These are phyloP conservation scores for Drosophila yooni DNA, from an alignment of 2,888 invertebrate genomes.

Conservation along the genomic window DNA sequence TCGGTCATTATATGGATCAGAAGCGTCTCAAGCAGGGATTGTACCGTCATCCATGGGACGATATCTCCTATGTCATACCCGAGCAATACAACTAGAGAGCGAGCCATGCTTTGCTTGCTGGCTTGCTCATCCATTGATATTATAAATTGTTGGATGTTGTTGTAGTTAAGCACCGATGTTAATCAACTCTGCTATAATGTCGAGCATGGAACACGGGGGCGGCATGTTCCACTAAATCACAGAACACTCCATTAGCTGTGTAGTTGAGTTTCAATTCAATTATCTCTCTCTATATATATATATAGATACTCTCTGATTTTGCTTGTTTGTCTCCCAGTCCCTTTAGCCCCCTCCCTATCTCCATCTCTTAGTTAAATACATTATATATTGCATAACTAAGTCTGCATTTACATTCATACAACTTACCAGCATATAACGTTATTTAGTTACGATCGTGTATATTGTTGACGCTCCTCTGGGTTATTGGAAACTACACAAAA, in stretches of 20 bases:
- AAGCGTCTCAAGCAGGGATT: slow-evolving; percentile 99
- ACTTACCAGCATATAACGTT: slow-evolving; percentile 50
- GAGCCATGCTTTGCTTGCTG: neutral
- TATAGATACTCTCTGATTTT: slow-evolving; percentile 23
- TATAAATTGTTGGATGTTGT: slow-evolving; percentile 72
- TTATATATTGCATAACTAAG: slow-evolving; percentile 54
- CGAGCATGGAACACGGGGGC: slow-evolving; percentile 60
- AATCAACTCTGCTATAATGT: slow-evolving; percentile 62
- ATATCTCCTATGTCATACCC: slow-evolving; percentile 89
- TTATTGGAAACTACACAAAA: slow-evolving; percentile 59
- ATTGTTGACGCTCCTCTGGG: slow-evolving; percentile 55
- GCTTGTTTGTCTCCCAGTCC: slow-evolving; percentile 31
- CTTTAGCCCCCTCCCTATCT: slow-evolving; percentile 6
- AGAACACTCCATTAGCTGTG: slow-evolving; percentile 61
- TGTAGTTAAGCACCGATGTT: slow-evolving; percentile 80
- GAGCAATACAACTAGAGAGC: slow-evolving; percentile 83
- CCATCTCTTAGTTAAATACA: slow-evolving; percentile 61
- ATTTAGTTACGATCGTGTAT: slow-evolving; percentile 55
- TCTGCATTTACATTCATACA: slow-evolving; percentile 67
- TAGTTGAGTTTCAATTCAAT: slow-evolving; percentile 46
- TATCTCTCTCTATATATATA: slow-evolving; percentile 11
- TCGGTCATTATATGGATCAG: slow-evolving; percentile 99
- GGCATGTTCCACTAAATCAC: slow-evolving; percentile 50
- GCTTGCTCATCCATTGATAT: slow-evolving; percentile 51
- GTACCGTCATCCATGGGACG: slow-evolving; percentile 99